A percentile compares a stretch with the other conserved stretches of the same genome.
These are phyloP conservation scores for Ranitomeya imitator DNA, from an alignment of 2,113 vertebrate genomes.

Conservation along the genomic window DNA sequence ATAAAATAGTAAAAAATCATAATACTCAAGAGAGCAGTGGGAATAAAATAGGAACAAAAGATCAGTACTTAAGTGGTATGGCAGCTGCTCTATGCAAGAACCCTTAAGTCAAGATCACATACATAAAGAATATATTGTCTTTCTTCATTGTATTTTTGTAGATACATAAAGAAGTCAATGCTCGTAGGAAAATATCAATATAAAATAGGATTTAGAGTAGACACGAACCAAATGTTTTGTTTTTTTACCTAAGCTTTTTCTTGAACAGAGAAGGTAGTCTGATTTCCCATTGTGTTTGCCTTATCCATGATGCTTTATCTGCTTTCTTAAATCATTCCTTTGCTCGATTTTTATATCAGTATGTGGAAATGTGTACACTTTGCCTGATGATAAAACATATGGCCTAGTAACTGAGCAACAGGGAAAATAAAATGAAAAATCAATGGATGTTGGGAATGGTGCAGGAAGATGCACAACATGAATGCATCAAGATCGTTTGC, in stretches of 20 bases:
- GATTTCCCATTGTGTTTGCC: neutral
- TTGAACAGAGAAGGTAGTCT: neutral
- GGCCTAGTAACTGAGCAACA: neutral
- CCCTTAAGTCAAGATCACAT: too few relatives aligned
- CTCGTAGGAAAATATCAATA: too few relatives aligned
- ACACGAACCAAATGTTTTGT: neutral
- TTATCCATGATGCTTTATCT: neutral
- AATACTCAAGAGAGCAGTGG: too few relatives aligned
- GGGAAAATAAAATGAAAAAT: neutral
- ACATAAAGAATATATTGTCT: too few relatives aligned
- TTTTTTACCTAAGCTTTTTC: neutral
- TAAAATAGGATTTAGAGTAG: too few relatives aligned
- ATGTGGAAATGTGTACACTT: neutral
- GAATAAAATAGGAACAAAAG: too few relatives aligned
- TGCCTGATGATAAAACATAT: constrained; percentile 14
- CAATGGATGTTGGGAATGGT: neutral
- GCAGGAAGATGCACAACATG: neutral
- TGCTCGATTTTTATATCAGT: constrained; percentile 11
- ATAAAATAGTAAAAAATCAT: too few relatives aligned
- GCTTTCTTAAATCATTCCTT: neutral
- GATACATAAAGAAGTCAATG: too few relatives aligned
- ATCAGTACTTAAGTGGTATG: too few relatives aligned
- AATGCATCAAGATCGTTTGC: neutral
- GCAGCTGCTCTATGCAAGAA: too few relatives aligned
- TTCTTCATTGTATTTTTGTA: too few relatives aligned